Conservation (phyloP, 2,888 invertebrate species). For the Hyalella azteca region DNA sequence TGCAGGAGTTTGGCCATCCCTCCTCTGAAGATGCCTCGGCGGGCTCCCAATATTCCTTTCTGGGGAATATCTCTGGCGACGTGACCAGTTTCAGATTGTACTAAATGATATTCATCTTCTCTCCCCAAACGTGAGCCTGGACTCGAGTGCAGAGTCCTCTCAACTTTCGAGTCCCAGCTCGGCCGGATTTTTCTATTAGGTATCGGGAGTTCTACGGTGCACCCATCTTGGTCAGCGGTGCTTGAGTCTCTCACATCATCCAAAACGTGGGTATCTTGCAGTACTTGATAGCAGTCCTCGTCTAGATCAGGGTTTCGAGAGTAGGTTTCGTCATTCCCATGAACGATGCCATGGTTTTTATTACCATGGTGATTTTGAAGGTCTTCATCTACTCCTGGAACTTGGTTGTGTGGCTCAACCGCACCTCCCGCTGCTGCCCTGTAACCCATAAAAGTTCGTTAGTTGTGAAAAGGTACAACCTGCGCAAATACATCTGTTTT, state of each 20-base stretch:
- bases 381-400: neutral
- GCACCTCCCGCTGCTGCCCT: neutral
- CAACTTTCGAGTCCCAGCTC: conserved; percentile 7
- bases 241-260: neutral
- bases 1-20: neutral
- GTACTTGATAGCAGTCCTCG: conserved; percentile 19
- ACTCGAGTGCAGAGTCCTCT: neutral
- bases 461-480: neutral
- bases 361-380: neutral
- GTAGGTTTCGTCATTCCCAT: neutral
- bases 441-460: neutral
- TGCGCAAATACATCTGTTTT: neutral
- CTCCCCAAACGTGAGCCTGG: neutral
- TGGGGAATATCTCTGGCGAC: neutral
- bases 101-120: conserved; percentile 1
- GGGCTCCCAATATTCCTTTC: neutral
- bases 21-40: neutral
- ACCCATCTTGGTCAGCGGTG: neutral
- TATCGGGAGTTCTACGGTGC: neutral
- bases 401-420: neutral
- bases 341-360: neutral
- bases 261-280: neutral
- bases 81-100: neutral
- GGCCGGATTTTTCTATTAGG: neutral
- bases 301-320: neutral